Evolutionary conservation across 2,797 vertebrate species (phyloP), one percentile per base, ranked within the genome.

Genomic region (Catharus ustulatus): DNA sequence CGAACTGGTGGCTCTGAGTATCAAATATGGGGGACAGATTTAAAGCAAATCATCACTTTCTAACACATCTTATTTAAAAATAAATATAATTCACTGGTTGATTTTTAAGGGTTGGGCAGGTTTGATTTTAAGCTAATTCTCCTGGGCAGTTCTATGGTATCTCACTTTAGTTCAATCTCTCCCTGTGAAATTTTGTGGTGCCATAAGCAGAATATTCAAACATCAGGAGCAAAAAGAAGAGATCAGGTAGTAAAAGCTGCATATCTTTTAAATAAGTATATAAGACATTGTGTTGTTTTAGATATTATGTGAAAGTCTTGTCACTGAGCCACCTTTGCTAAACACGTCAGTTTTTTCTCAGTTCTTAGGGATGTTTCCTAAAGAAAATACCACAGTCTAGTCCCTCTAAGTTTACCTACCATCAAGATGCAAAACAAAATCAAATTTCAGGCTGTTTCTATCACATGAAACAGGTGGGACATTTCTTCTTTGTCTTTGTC

Each of bases 401-500:
- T 19, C 22, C 27, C 10, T 93, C 61, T 40, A 82, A 38, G 26
- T 88, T 96, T 95, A 95, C 79, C 72, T 94, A 82, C 29, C 42
- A 80, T 64, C 84, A 90, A 78, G 79, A 77, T 66, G 71, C 30
- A 89, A 94, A 89, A 71, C 14, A 78, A 74, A 81, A 82, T 18
- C 18, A 91, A 88, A 84, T 62, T 13, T 68, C 84, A 75, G 38
- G 55, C 43, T 87, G 15, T 29, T 96, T 90, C 49, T 59, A 29
- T 58, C 66, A 32, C n/a, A 71, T 57, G 69, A 89, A 93, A 80
- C 91, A 95, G 87, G 93, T 81, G 68, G 81, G 93, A 89, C 36
- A 51, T 79, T 94, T 97, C 82, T 90, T 90, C 89, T 91, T 84
- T 95, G 84, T 96, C 76, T 95, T 90, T 95, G 67, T 94, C 84